phyloP scores from a whole-genome alignment of 2,113 vertebrate genomes.

The Willisornis vidua region DNA sequence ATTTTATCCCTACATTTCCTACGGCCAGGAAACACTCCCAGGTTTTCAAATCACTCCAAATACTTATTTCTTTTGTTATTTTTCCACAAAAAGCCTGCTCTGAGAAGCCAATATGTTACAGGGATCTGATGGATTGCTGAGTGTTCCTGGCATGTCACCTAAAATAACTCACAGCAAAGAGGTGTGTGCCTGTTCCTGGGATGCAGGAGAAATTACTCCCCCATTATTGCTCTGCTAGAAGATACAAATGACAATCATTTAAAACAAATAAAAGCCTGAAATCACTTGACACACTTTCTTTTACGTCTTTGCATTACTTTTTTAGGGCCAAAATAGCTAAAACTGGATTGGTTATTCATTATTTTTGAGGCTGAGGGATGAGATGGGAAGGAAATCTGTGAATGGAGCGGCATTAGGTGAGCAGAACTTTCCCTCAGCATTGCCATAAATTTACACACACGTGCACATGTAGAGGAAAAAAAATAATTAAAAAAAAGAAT shows the following conservation, averaged over 20 bases:
- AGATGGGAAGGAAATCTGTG: neutral
- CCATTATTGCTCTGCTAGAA: neutral
- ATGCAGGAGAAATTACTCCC: constrained; percentile 5
- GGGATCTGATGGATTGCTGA: constrained; percentile 32
- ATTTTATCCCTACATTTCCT: neutral
- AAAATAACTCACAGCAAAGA: constrained; percentile 56
- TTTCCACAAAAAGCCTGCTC: neutral
- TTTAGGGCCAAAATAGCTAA: neutral
- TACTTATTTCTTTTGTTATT: neutral
- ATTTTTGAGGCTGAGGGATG: neutral
- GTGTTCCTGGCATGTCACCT: constrained; percentile 37
- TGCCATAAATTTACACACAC: neutral
- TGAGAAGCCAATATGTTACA: neutral
- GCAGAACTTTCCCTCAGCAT: neutral
- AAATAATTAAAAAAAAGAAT: neutral
- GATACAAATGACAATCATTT: constrained; percentile 39
- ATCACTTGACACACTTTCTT: neutral
- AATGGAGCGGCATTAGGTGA: neutral
- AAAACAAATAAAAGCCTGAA: constrained; percentile 23
- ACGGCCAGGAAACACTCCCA: neutral
- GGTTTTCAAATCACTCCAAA: neutral
- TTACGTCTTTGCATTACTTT: neutral
- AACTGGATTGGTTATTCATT: neutral
- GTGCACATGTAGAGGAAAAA: accelerated
- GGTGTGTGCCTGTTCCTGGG: neutral